phyloP scores from a whole-genome alignment of 2,888 invertebrate genomes.

The Punctoribates punctum region DNA sequence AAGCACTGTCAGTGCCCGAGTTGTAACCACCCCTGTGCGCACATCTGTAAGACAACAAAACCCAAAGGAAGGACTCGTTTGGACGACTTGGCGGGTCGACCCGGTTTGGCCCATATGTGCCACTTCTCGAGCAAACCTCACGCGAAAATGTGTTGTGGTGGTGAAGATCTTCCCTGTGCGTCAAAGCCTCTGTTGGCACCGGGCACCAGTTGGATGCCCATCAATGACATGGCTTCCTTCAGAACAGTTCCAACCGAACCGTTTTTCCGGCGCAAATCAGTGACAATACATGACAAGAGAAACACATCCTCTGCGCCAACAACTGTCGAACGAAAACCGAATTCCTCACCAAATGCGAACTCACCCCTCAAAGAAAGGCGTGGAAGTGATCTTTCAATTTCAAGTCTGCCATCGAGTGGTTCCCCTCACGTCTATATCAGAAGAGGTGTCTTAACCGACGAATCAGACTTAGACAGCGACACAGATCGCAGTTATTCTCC shows the following conservation, averaged over 20 bases:
- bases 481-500: slow-evolving; percentile 39
- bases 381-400: slow-evolving; percentile 43
- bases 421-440: slow-evolving; percentile 44
- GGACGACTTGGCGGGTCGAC: slow-evolving; percentile 13
- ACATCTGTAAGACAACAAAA: slow-evolving; percentile 43
- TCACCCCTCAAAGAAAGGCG: slow-evolving; percentile 35
- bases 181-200: slow-evolving; percentile 27
- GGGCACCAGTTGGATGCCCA: slow-evolving; percentile 38
- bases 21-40: slow-evolving; percentile 46
- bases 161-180: slow-evolving; percentile 44
- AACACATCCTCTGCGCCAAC: slow-evolving; percentile 8
- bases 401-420: slow-evolving; percentile 43
- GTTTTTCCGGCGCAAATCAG: slow-evolving; percentile 29
- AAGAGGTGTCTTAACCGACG: slow-evolving; percentile 44
- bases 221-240: slow-evolving; percentile 1
- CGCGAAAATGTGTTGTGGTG: slow-evolving; percentile 44
- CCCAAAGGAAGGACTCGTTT: slow-evolving; percentile 41
- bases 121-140: slow-evolving; percentile 46
- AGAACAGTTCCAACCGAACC: slow-evolving; percentile 36
- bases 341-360: background rate
- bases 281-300: slow-evolving; percentile 15
- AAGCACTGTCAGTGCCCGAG: slow-evolving; percentile 44
- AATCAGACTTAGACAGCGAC: slow-evolving; percentile 43
- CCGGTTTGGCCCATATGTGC: slow-evolving; percentile 45
- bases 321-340: background rate